Percentiles rank a stretch among this genome's conserved stretches.
phyloP scores from a whole-genome alignment of 2,888 invertebrate species.

The Parasteatoda lunata region DNA sequence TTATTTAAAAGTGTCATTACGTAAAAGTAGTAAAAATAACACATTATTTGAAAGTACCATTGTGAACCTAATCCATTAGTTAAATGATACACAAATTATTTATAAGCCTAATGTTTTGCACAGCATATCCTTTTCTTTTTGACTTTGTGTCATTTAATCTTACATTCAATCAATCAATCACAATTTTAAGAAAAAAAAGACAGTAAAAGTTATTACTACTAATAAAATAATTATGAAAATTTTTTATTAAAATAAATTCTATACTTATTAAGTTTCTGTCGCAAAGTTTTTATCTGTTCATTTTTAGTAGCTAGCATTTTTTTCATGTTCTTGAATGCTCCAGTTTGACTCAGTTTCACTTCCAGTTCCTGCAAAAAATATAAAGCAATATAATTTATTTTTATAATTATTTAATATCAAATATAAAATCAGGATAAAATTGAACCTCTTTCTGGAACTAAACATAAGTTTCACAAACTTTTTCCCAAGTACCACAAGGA shows the following conservation, averaged over 20 bases:
- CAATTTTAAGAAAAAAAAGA: neutral
- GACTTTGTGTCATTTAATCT: neutral
- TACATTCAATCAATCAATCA: neutral
- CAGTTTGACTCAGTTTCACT: conserved; percentile 78
- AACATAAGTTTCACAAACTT: too few relatives aligned
- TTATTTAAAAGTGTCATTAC: too few relatives aligned
- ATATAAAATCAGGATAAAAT: too few relatives aligned
- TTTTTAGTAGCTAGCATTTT: conserved; percentile 78
- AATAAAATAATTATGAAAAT: neutral
- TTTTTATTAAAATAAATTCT: neutral
- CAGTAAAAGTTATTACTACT: neutral
- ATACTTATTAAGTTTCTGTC: conserved; percentile 75
- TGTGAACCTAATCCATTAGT: too few relatives aligned
- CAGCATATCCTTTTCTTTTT: too few relatives aligned
- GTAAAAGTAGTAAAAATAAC: too few relatives aligned
- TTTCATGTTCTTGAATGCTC: conserved; percentile 78
- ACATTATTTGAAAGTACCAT: too few relatives aligned
- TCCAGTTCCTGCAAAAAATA: conserved; percentile 76
- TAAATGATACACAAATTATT: too few relatives aligned
- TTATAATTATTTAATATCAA: neutral
- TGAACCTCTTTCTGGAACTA: too few relatives aligned
- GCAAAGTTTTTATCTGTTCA: conserved; percentile 76
- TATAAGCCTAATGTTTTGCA: too few relatives aligned
- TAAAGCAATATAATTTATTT: neutral
- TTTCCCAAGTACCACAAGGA: too few relatives aligned